Conservation (phyloP, 2,888 invertebrate species). For the Synanthedon myopaeformis region DNA sequence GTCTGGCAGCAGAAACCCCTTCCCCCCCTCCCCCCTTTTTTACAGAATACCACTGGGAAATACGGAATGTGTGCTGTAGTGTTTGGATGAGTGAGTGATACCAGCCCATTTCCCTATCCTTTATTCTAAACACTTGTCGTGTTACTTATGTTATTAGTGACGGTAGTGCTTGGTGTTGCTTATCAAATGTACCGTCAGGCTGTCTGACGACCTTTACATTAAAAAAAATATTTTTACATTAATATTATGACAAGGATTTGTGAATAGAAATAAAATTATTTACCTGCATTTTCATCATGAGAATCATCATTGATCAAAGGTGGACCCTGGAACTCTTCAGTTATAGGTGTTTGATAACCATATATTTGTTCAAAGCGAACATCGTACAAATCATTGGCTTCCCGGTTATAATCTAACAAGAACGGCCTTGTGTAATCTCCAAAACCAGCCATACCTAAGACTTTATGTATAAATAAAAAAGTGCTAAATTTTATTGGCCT, state of each 20-base stretch:
- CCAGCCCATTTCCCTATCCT: too few species aligned
- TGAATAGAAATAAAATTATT: slow-evolving; percentile 6
- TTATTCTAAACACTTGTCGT: too few species aligned
- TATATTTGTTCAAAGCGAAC: slow-evolving; percentile 64
- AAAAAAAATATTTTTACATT: too few species aligned
- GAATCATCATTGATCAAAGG: slow-evolving; percentile 60
- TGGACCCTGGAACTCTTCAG: slow-evolving; percentile 62
- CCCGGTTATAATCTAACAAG: slow-evolving; percentile 55
- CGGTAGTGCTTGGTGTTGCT: too few species aligned
- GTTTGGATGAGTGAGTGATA: too few species aligned
- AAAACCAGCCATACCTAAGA: slow-evolving; percentile 52
- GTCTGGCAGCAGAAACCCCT: too few species aligned
- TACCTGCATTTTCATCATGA: slow-evolving; percentile 46
- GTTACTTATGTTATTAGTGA: too few species aligned
- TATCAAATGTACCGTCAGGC: too few species aligned
- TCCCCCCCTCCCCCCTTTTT: too few species aligned
- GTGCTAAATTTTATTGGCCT: neutral
- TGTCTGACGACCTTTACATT: too few species aligned
- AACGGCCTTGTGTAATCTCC: slow-evolving; percentile 55
- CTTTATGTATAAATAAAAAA: slow-evolving; percentile 1
- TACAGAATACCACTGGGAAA: too few species aligned
- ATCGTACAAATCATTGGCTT: slow-evolving; percentile 58
- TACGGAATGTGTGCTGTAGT: too few species aligned
- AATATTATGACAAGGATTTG: neutral
- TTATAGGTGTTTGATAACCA: slow-evolving; percentile 59